Conservation (phyloP, 92 coral and sea anemone genomes). For the Micromussa lordhowensis region DNA sequence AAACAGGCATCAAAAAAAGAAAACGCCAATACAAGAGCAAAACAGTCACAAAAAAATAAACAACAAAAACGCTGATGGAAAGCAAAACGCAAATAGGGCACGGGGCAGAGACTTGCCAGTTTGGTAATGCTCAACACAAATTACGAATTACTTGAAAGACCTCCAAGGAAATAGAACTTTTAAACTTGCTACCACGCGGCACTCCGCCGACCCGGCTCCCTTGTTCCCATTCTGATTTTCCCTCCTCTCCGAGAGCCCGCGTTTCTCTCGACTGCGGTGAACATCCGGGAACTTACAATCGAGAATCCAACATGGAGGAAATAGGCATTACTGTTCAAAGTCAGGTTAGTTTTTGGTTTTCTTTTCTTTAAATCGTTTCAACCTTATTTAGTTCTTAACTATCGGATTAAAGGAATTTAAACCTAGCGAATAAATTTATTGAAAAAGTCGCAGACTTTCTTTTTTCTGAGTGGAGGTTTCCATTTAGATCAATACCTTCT, state of each 20-base stretch:
- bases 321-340: constrained; percentile 86
- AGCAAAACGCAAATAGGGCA: too few relatives aligned
- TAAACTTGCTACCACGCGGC: neutral
- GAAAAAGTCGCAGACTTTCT: neutral
- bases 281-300: constrained; percentile 70
- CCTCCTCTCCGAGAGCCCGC: neutral
- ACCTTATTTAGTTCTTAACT: neutral
- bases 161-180: neutral
- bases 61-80: too few relatives aligned
- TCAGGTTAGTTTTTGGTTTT: constrained; percentile 74
- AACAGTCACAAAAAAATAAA: too few relatives aligned
- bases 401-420: neutral
- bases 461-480: neutral
- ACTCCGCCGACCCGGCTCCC: neutral
- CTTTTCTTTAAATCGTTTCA: neutral
- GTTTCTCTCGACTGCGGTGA: constrained; percentile 1
- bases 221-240: neutral
- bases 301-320: constrained; percentile 95
- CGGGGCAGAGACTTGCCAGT: too few relatives aligned
- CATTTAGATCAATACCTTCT: neutral
- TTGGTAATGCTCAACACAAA: too few relatives aligned
- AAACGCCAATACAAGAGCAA: too few relatives aligned
- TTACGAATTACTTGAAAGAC: neutral
- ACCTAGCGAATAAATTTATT: neutral
- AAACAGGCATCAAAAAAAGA: too few relatives aligned